phyloP scores from a whole-genome alignment of 2,797 vertebrate genomes.

The Scleropages formosus region DNA sequence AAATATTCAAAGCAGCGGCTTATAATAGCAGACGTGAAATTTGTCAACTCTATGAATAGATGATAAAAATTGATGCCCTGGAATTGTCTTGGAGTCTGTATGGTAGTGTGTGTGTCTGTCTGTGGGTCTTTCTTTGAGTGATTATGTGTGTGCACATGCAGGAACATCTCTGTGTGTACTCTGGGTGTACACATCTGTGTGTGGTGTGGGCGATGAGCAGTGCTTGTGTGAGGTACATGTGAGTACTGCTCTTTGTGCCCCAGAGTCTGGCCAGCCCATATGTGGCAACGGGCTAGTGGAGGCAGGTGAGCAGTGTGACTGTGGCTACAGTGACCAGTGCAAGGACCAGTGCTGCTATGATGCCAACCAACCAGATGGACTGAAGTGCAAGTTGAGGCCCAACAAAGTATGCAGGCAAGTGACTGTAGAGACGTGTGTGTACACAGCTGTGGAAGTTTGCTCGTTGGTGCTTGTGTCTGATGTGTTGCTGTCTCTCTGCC shows the following conservation, averaged over 20 bases:
- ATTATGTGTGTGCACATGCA: neutral
- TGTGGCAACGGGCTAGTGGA: conserved; percentile 97
- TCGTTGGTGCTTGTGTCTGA: neutral
- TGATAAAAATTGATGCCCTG: neutral
- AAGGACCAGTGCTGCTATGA: conserved; percentile 90
- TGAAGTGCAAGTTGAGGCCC: conserved; percentile 87
- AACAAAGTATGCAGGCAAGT: conserved; percentile 87
- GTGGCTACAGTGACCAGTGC: conserved; percentile 96
- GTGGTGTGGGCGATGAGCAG: conserved; percentile 17
- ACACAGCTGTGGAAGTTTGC: neutral
- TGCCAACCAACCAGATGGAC: conserved; percentile 87
- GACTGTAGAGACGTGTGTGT: neutral
- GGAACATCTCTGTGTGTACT: neutral
- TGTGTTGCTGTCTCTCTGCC: neutral
- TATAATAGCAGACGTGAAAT: too few relatives aligned
- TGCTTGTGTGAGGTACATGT: neutral
- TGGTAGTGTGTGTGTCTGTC: neutral
- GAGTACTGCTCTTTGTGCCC: neutral
- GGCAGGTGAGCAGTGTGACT: conserved; percentile 93
- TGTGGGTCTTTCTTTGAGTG: neutral
- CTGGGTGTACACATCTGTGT: too few relatives aligned
- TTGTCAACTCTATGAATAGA: too few relatives aligned
- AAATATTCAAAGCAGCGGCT: too few relatives aligned
- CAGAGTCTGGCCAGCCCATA: conserved; percentile 96
- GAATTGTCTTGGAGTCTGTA: neutral